A percentile compares a stretch with the other conserved stretches of the same genome.
These are phyloP conservation scores for Pygathrix nemaeus DNA, from an alignment of 2,113 vertebrate species.

Conservation along the genomic window DNA sequence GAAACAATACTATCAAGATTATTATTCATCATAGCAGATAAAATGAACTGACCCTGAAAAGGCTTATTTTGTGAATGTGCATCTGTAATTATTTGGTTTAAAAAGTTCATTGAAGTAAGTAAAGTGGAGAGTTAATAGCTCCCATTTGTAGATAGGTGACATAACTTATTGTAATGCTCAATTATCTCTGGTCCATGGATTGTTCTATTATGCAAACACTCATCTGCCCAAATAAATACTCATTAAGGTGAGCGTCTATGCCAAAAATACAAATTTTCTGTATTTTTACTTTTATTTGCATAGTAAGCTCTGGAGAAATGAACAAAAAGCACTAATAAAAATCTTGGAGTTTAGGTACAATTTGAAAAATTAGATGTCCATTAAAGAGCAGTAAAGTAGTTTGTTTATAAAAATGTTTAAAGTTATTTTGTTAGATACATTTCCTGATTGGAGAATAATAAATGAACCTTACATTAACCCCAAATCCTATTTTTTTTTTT, in stretches of 20 bases:
- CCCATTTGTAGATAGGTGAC: conserved; percentile 78
- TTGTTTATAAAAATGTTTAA: conserved; percentile 58
- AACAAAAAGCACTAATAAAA: conserved; percentile 24
- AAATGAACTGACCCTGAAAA: conserved; percentile 63
- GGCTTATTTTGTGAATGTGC: conserved; percentile 11
- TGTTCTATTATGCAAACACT: conserved; percentile 73
- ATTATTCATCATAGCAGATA: conserved; percentile 45
- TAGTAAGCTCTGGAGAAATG: conserved; percentile 61
- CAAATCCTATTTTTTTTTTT: background rate
- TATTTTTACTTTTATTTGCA: conserved; percentile 60
- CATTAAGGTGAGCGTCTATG: conserved; percentile 72
- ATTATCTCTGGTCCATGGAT: conserved; percentile 75
- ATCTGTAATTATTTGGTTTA: conserved; percentile 69
- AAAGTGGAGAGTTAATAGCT: conserved; percentile 72
- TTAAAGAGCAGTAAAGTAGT: conserved; percentile 42
- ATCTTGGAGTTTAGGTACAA: background rate
- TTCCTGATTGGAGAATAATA: background rate
- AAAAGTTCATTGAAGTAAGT: conserved; percentile 69
- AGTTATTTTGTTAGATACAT: conserved; percentile 33
- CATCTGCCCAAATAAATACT: conserved; percentile 72
- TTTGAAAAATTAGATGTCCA: conserved; percentile 52
- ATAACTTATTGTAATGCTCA: conserved; percentile 72
- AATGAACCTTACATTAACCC: conserved; percentile 45
- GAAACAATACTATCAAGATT: conserved; percentile 24
- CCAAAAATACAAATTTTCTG: conserved; percentile 70